Conservation (phyloP, 2,113 vertebrate species). For the Lepisosteus osseus region DNA sequence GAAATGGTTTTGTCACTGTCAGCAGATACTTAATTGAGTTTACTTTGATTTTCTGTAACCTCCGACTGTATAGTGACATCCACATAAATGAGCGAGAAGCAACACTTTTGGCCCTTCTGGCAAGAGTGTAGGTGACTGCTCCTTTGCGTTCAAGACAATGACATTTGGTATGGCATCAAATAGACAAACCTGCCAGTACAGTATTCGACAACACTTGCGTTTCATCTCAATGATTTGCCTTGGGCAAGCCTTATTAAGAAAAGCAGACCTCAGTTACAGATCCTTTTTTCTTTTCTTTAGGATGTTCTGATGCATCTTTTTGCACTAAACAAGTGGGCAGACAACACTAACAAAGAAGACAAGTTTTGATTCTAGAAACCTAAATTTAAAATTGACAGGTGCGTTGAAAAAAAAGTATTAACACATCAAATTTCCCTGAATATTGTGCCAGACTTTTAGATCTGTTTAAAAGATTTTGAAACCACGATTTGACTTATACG, state of each 20-base stretch:
- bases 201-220: not conserved
- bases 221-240: no score
- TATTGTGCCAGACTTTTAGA: no score
- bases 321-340: not conserved
- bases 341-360: no score
- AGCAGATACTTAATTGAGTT: constrained; percentile 65
- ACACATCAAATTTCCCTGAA: no score
- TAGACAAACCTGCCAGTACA: not conserved
- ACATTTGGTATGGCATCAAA: not conserved
- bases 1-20: constrained; percentile 65
- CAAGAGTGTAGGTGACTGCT: constrained; percentile 35
- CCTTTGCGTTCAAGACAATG: not conserved
- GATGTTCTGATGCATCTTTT: not conserved
- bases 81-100: constrained; percentile 43
- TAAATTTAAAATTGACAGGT: no score
- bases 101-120: constrained; percentile 32
- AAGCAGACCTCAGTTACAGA: not conserved
- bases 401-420: no score
- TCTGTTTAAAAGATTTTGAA: no score
- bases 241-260: no score
- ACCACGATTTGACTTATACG: no score
- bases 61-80: constrained; percentile 43
- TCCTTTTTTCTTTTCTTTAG: not conserved
- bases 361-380: no score
- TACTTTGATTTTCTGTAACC: constrained; percentile 59